phyloP scores from a whole-genome alignment of 2,888 invertebrate genomes.

The Drosophila kanekoi region DNA sequence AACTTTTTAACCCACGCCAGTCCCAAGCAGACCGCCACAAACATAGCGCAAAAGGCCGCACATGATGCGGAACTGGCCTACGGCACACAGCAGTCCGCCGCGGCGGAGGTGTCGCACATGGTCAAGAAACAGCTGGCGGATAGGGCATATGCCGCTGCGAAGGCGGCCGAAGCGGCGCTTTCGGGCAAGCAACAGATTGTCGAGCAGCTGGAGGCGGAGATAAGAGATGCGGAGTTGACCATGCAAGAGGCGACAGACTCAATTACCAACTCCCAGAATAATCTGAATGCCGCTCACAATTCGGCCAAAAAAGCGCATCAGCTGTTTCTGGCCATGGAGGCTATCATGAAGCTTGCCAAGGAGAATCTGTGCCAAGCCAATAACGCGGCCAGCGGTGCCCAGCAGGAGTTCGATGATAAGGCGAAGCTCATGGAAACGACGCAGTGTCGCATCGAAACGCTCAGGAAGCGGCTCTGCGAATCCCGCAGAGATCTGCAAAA shows the following conservation, averaged over 20 bases:
- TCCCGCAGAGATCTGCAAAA: constrained; percentile 88
- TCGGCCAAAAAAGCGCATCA: constrained; percentile 88
- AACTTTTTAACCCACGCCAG: constrained; percentile 7
- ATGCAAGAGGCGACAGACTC: constrained; percentile 87
- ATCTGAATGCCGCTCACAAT: constrained; percentile 87
- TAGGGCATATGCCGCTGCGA: constrained; percentile 89
- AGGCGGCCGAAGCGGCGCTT: constrained; percentile 90
- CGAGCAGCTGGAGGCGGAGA: constrained; percentile 88
- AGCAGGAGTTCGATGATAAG: constrained; percentile 88
- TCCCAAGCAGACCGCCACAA: constrained; percentile 86
- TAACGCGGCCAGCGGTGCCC: constrained; percentile 87
- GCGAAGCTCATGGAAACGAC: constrained; percentile 89
- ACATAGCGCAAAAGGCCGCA: constrained; percentile 90
- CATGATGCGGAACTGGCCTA: constrained; percentile 86
- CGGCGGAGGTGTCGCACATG: constrained; percentile 90
- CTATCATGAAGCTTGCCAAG: constrained; percentile 85
- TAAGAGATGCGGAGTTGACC: constrained; percentile 88
- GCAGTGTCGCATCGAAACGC: constrained; percentile 87
- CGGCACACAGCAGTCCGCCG: constrained; percentile 88
- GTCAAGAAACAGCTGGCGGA: constrained; percentile 90
- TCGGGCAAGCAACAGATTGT: constrained; percentile 90
- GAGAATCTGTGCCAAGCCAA: constrained; percentile 87
- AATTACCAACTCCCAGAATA: constrained; percentile 87
- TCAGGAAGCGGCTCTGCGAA: constrained; percentile 87
- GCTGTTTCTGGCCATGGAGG: constrained; percentile 85